Evolutionary conservation across 2,113 vertebrate species (phyloP).

Genomic region (Capreolus pygargus): DNA sequence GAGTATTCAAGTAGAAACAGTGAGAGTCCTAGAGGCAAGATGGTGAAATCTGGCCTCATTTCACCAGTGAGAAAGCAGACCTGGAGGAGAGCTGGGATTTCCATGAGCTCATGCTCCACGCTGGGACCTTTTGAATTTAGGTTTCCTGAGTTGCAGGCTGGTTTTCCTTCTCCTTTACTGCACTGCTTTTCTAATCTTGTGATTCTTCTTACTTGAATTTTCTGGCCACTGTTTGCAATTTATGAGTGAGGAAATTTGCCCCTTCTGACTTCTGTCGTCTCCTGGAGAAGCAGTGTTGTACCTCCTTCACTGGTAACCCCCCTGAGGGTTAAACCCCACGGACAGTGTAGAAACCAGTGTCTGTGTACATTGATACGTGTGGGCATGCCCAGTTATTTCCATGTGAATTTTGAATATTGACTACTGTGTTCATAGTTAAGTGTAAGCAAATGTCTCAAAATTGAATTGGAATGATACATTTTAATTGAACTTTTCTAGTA

Average conservation of each 20-base stretch:
- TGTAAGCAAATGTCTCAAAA: background rate
- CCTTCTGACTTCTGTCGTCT: background rate
- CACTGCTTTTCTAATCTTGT: background rate
- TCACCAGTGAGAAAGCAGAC: background rate
- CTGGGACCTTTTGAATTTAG: background rate
- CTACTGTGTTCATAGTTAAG: background rate
- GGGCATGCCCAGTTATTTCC: background rate
- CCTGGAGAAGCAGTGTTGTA: background rate
- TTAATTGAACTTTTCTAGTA: constrained; percentile 9
- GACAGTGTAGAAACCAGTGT: background rate
- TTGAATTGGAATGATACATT: background rate
- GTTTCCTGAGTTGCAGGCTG: background rate
- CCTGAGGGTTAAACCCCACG: background rate
- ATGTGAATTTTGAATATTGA: background rate
- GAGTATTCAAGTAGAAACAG: background rate
- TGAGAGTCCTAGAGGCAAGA: background rate
- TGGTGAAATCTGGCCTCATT: background rate
- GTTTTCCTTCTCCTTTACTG: background rate
- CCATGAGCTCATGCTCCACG: background rate
- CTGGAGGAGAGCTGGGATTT: background rate
- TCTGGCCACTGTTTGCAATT: background rate
- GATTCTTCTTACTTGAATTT: background rate
- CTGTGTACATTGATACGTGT: background rate
- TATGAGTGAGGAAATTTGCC: background rate
- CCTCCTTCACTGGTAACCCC: background rate